Base-by-base conservation (phyloP, 2,888 invertebrate genomes). In the Scaptomyza tumidula region DNA sequence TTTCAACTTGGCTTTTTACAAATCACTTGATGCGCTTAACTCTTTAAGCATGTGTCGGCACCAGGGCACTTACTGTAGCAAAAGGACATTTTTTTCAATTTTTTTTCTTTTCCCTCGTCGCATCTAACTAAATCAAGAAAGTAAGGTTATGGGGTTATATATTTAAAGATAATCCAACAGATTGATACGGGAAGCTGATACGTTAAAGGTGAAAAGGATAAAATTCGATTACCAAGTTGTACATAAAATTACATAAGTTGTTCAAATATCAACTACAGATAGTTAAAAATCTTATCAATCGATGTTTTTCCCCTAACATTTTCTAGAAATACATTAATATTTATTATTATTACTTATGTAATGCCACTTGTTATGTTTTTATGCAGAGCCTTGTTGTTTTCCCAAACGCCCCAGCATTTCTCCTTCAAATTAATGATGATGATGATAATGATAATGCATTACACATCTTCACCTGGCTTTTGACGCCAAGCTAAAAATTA, bases 401-500 rank as follows among this genome's bases (percentile, higher is more conserved):
- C 11, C 9, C 16, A 6, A 43, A 69, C 60, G 50, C 59, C 50
- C 39, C 14, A 60, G 33, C 54, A 55, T 49, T 54, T 48, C 43
- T 37, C 9, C 35, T 24, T 16, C 4, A 16, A 16, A 29, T 55
- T n/a, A 35, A 9, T 33, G 39, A 31, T 58, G 61, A 33, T 31
- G 14, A 29, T 48, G 19, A 37, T 48, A 41, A 9, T 46, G 45
- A 46, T n/a, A n/a, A n/a, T 24, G 48, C 50, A 59, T 46, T 24
- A 39, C 49, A 63, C 48, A 52, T 63, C 66, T 56, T 48, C 46
- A 53, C 43, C 59, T 84, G 85, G 87, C 78, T 75, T 78, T 52
- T 52, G 27, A 52, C 39, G 52, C 63, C 62, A 72, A 78, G 56
- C 64, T 27, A 68, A 84, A 84, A 84, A 80, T 54, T 61, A 59